These are phyloP conservation scores for Adoxophyes honmai DNA, from an alignment of 1,140 invertebrate genomes.

Conservation along the genomic window DNA sequence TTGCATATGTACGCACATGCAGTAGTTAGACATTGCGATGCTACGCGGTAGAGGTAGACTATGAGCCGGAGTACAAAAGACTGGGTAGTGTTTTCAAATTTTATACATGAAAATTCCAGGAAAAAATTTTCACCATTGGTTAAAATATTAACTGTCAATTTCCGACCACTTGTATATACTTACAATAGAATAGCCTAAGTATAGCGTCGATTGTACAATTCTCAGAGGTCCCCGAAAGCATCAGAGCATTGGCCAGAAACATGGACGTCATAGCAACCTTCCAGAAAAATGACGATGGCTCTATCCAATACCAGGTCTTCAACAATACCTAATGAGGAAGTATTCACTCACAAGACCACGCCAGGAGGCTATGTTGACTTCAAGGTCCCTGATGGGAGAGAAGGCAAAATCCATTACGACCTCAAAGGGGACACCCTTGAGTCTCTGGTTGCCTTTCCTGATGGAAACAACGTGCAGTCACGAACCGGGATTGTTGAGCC, in stretches of 20 bases:
- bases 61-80: no score
- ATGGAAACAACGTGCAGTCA: background rate
- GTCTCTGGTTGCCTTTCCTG: background rate
- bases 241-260: background rate
- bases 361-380: background rate
- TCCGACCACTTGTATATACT: no score
- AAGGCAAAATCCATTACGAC: background rate
- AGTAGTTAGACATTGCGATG: no score
- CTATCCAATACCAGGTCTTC: background rate
- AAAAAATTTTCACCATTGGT: no score
- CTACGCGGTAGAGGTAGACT: no score
- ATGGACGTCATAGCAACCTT: background rate
- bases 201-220: no score
- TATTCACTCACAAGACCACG: background rate
- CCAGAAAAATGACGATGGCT: conserved; percentile 10
- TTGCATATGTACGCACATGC: no score
- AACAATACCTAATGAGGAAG: background rate
- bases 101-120: no score
- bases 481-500: no score
- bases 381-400: background rate
- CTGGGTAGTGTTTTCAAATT: no score
- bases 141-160: no score
- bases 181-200: no score
- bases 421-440: background rate
- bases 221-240: background rate